These are phyloP conservation scores for Scaeva pyrastri DNA, from an alignment of 2,888 invertebrate genomes.

Conservation along the genomic window DNA sequence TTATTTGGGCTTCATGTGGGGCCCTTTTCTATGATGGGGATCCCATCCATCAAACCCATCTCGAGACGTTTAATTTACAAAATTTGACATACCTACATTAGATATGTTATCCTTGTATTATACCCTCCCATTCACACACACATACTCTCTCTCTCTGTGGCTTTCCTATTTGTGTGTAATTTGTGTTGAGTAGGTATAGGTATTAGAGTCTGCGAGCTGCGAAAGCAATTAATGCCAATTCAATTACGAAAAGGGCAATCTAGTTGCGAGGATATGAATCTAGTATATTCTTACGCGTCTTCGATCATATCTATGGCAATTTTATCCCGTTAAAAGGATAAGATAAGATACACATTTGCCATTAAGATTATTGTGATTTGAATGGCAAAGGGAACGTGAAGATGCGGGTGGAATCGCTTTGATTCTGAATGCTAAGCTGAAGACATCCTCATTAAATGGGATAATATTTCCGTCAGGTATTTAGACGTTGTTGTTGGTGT, in stretches of 20 bases:
- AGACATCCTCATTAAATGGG: constrained; percentile 56
- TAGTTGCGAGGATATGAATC: not conserved
- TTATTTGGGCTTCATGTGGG: constrained; percentile 56
- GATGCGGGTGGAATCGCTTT: constrained; percentile 38
- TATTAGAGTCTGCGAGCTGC: constrained; percentile 31
- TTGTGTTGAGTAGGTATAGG: not conserved
- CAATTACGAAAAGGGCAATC: constrained; percentile 66
- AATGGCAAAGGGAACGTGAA: not conserved
- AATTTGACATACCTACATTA: constrained; percentile 12
- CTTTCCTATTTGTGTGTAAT: not conserved
- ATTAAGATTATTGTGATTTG: not conserved
- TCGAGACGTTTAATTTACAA: constrained; percentile 56
- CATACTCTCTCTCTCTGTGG: not conserved
- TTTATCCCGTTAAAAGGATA: constrained; percentile 13
- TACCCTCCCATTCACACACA: not conserved
- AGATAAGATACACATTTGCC: not conserved
- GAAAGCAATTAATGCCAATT: constrained; percentile 68
- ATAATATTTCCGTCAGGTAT: constrained; percentile 32
- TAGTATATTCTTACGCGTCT: constrained; percentile 1
- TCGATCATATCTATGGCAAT: constrained; percentile 47
- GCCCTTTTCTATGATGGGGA: constrained; percentile 37
- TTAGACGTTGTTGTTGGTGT: not conserved
- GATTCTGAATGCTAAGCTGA: constrained; percentile 48
- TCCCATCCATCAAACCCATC: constrained; percentile 43
- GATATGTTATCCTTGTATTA: not conserved